phyloP scores from a whole-genome alignment of 2,113 vertebrate species.

The Tychaedon coryphoeus region DNA sequence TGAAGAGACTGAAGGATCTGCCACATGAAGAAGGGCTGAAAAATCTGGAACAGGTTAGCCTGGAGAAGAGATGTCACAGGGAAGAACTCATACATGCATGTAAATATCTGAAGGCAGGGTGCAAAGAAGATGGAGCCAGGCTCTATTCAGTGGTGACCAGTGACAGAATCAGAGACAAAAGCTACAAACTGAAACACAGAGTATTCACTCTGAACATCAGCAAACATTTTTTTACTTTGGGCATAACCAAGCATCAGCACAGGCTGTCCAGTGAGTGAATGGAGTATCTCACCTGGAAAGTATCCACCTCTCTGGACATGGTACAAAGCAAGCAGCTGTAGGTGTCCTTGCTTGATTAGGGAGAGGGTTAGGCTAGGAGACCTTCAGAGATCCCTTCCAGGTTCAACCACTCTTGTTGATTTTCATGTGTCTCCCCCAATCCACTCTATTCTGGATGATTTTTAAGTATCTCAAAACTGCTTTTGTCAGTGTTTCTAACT shows the following conservation, averaged over 20 bases:
- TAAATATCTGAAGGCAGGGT: not conserved
- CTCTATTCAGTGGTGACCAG: not conserved
- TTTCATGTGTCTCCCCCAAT: not conserved
- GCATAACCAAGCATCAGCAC: not conserved
- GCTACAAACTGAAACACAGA: not conserved
- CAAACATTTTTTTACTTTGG: not conserved
- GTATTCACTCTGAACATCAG: not conserved
- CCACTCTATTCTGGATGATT: not conserved
- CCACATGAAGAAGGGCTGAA: not conserved
- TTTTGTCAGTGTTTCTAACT: not conserved
- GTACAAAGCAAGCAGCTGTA: not conserved
- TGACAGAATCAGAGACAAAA: not conserved
- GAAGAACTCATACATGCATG: not conserved
- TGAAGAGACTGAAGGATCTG: not conserved
- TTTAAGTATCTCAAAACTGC: not conserved
- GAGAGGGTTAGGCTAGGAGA: not conserved
- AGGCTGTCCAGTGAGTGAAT: not conserved
- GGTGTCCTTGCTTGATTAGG: not conserved
- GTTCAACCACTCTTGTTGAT: not conserved
- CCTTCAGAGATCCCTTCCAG: not conserved
- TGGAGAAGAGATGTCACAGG: not conserved
- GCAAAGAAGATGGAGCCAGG: not conserved
- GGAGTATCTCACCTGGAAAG: not conserved
- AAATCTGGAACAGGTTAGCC: not conserved
- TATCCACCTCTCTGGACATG: not conserved